Percentiles rank a stretch among this genome's conserved stretches.
These are phyloP conservation scores for Eudyptes chrysolophus DNA, from an alignment of 2,113 vertebrate genomes.

Conservation along the genomic window DNA sequence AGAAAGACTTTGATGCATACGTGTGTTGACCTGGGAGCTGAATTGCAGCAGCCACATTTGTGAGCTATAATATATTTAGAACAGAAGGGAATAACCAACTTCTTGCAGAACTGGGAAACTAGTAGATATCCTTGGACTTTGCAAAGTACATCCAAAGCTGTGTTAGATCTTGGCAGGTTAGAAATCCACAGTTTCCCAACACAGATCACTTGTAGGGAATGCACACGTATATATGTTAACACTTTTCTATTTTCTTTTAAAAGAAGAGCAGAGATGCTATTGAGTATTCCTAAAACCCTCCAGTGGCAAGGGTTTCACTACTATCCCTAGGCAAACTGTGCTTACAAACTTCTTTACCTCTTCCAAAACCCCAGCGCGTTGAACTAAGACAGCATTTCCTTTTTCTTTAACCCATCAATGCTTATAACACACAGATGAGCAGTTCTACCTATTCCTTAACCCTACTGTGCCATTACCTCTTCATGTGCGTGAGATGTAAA, in stretches of 20 bases:
- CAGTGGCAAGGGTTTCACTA: not conserved
- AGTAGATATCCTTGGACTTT: not conserved
- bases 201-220: not conserved
- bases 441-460: not conserved
- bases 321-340: not conserved
- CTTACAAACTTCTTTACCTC: not conserved
- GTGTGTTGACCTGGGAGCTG: not conserved
- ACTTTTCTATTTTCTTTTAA: not conserved
- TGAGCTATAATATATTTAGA: not conserved
- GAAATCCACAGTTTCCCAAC: not conserved
- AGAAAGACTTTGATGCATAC: constrained; percentile 18
- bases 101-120: not conserved
- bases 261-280: not conserved
- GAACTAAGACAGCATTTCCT: not conserved
- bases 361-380: not conserved
- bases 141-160: not conserved
- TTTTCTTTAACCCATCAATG: not conserved
- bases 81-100: not conserved
- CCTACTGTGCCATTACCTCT: not conserved
- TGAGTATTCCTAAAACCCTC: not conserved
- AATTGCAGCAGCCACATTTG: not conserved
- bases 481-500: not conserved
- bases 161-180: not conserved
- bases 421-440: not conserved
- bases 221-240: accelerated